Conservation (phyloP, 2,113 vertebrate genomes). For the Mesembrinibis cayennensis region DNA sequence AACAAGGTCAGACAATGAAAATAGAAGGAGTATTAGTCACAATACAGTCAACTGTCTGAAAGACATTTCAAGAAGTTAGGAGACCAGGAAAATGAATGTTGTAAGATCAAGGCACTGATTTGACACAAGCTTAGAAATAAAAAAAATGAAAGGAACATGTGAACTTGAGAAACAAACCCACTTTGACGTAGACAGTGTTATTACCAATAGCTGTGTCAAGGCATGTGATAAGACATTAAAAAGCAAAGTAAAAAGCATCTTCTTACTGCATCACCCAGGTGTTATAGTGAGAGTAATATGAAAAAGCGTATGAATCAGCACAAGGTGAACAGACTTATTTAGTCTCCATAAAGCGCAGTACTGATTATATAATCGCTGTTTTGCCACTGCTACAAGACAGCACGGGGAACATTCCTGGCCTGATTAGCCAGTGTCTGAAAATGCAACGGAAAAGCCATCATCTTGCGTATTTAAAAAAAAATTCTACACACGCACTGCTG, state of each 20-base stretch:
- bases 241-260: neutral
- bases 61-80: neutral
- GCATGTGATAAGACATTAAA: neutral
- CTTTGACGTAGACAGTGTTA: neutral
- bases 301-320: neutral
- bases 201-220: neutral
- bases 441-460: neutral
- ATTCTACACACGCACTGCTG: neutral
- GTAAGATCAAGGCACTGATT: neutral
- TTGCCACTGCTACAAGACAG: slow-evolving; percentile 39
- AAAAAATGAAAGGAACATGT: neutral
- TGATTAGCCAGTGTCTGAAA: slow-evolving; percentile 40
- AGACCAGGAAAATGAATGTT: neutral
- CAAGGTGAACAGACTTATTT: slow-evolving; percentile 11
- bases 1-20: slow-evolving; percentile 19
- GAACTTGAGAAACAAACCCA: neutral
- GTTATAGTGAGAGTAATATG: neutral
- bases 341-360: neutral
- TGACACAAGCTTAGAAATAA: neutral
- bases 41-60: neutral
- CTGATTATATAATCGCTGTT: slow-evolving; percentile 57
- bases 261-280: neutral
- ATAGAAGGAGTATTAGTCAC: neutral
- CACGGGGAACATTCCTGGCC: slow-evolving; percentile 27
- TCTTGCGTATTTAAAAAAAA: neutral